Evolutionary conservation across 2,797 vertebrate species (phyloP).

Genomic region (Enteromius argenteus): DNA sequence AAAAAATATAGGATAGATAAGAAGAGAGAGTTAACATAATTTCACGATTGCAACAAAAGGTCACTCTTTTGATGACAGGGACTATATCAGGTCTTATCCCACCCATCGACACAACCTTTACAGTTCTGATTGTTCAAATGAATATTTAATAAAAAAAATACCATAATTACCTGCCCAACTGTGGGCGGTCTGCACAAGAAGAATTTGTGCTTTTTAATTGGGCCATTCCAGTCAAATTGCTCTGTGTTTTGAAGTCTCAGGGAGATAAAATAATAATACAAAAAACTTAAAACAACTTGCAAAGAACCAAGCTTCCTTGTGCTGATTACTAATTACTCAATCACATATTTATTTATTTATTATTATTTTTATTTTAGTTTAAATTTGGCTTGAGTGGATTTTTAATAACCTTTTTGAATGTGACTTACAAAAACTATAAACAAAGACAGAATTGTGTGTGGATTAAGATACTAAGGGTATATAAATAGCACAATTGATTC

Average conservation of each 20-base stretch:
- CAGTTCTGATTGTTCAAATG: constrained; percentile 74
- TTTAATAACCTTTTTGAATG: constrained; percentile 4
- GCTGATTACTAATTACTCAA: constrained; percentile 37
- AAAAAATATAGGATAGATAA: background rate
- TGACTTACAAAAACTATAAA: background rate
- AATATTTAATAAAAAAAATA: constrained; percentile 77
- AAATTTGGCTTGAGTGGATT: background rate
- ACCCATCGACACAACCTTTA: constrained; percentile 55
- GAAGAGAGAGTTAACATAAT: background rate
- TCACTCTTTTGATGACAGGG: constrained; percentile 48
- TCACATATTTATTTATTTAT: constrained; percentile 3
- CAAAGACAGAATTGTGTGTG: background rate
- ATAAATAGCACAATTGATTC: background rate
- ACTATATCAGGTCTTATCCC: constrained; percentile 38
- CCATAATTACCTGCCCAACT: constrained; percentile 75
- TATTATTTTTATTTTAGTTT: background rate
- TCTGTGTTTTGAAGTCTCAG: constrained; percentile 42
- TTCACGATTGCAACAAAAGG: constrained; percentile 52
- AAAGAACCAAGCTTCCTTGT: constrained; percentile 36
- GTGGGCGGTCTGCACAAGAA: constrained; percentile 74
- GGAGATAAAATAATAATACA: constrained; percentile 33
- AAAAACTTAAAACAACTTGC: constrained; percentile 34
- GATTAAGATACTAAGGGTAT: background rate
- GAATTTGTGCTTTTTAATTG: constrained; percentile 75
- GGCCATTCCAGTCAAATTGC: constrained; percentile 68